phyloP scores from a whole-genome alignment of 2,888 invertebrate genomes.

The Cosmorhoe ocellata region DNA sequence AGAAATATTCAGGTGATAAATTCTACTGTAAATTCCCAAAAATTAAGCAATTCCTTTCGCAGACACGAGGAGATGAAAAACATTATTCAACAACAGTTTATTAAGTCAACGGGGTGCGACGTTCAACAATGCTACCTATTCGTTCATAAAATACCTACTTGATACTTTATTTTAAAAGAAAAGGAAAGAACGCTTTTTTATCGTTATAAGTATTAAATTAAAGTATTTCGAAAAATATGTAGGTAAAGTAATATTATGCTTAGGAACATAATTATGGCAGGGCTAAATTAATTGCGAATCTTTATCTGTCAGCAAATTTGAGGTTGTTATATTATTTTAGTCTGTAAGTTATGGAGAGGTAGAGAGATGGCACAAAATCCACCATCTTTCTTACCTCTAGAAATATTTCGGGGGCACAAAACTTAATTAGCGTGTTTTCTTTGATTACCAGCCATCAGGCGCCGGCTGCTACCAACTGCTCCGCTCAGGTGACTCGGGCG shows the following conservation, averaged over 20 bases:
- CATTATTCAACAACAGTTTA: slow-evolving; percentile 72
- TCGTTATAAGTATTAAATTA: too few species aligned
- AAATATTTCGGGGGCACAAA: slow-evolving; percentile 63
- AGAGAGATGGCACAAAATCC: slow-evolving; percentile 10
- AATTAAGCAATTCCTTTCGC: slow-evolving; percentile 76
- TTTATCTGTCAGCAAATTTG: too few species aligned
- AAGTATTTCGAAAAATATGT: too few species aligned
- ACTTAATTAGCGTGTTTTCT: slow-evolving; percentile 81
- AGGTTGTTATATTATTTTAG: background rate
- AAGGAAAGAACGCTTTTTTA: background rate
- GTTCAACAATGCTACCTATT: slow-evolving; percentile 32
- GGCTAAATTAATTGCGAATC: too few species aligned
- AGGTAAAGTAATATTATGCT: too few species aligned
- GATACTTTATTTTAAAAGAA: slow-evolving; percentile 6
- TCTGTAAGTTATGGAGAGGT: background rate
- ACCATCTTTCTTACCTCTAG: slow-evolving; percentile 38
- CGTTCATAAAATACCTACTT: slow-evolving; percentile 24
- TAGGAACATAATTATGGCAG: too few species aligned
- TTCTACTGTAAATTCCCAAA: slow-evolving; percentile 70
- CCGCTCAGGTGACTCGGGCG: slow-evolving; percentile 69
- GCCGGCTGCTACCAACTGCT: slow-evolving; percentile 70
- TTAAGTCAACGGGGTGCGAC: slow-evolving; percentile 51
- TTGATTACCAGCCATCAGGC: slow-evolving; percentile 79
- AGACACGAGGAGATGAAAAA: slow-evolving; percentile 76
- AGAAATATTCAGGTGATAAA: slow-evolving; percentile 59